These are phyloP conservation scores for Grallaria varia DNA, from an alignment of 2,113 vertebrate genomes.

Conservation along the genomic window DNA sequence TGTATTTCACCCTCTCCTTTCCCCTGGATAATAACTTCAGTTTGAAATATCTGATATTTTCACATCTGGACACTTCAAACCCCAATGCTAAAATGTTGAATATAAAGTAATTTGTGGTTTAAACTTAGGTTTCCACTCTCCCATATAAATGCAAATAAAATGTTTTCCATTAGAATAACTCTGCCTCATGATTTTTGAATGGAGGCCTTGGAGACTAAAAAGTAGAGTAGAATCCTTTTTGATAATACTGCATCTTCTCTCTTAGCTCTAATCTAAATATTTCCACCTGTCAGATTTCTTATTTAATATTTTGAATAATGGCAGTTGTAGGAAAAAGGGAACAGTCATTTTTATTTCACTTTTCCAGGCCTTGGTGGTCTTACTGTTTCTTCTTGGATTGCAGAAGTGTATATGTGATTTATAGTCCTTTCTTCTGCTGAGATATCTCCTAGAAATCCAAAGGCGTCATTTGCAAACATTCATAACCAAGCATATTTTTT, in stretches of 20 bases:
- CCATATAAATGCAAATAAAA: slow-evolving; percentile 49
- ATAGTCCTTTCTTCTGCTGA: not conserved
- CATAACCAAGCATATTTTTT: not conserved
- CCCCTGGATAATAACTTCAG: not conserved
- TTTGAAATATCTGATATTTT: not conserved
- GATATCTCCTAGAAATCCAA: not conserved
- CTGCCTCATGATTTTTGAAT: not conserved
- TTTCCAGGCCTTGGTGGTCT: slow-evolving; percentile 21
- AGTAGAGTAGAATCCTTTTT: slow-evolving; percentile 24
- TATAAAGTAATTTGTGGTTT: slow-evolving; percentile 34
- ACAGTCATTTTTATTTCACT: slow-evolving; percentile 9
- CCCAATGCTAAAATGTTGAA: not conserved
- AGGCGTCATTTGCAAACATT: not conserved
- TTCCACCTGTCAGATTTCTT: slow-evolving; percentile 25
- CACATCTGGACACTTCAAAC: not conserved
- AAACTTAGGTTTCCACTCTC: slow-evolving; percentile 12
- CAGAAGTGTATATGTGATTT: not conserved
- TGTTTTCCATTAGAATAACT: slow-evolving; percentile 42
- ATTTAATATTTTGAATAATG: slow-evolving; percentile 31
- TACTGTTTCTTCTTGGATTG: not conserved
- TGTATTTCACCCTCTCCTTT: not conserved
- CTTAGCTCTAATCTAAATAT: slow-evolving; percentile 34
- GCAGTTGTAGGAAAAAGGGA: not conserved
- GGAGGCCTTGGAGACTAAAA: slow-evolving; percentile 2
- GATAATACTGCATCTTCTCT: slow-evolving; percentile 26